Conservation (phyloP, 2,113 vertebrate genomes). For the Daphoenositta chrysoptera region DNA sequence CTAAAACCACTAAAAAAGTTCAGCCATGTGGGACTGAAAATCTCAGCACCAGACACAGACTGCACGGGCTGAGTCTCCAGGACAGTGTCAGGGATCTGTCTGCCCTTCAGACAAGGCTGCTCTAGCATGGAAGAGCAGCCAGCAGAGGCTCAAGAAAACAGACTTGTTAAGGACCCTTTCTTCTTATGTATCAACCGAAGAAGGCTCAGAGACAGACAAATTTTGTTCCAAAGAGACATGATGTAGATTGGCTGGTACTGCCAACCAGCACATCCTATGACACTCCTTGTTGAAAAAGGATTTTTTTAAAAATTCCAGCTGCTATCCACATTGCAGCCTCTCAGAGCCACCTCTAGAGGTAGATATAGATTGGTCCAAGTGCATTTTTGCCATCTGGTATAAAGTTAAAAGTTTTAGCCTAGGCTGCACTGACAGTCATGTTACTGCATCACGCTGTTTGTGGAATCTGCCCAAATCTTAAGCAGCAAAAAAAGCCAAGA, state of each 20-base stretch:
- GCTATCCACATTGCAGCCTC: background rate
- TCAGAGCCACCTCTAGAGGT: background rate
- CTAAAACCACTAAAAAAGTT: background rate
- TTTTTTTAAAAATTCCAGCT: background rate
- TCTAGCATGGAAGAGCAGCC: background rate
- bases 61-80: background rate
- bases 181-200: background rate
- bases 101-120: rapidly evolving
- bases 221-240: background rate
- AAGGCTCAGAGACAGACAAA: background rate
- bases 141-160: background rate
- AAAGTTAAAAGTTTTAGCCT: background rate
- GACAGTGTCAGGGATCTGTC: background rate
- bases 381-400: background rate
- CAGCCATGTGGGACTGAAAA: rapidly evolving
- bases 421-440: background rate
- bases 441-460: background rate
- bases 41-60: background rate
- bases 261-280: background rate
- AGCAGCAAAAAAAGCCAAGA: background rate
- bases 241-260: background rate
- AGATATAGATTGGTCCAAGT: background rate
- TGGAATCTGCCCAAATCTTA: background rate
- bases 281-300: background rate
- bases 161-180: background rate